phyloP scores from a whole-genome alignment of 1,140 invertebrate species.

The Drosophila aff. region DNA sequence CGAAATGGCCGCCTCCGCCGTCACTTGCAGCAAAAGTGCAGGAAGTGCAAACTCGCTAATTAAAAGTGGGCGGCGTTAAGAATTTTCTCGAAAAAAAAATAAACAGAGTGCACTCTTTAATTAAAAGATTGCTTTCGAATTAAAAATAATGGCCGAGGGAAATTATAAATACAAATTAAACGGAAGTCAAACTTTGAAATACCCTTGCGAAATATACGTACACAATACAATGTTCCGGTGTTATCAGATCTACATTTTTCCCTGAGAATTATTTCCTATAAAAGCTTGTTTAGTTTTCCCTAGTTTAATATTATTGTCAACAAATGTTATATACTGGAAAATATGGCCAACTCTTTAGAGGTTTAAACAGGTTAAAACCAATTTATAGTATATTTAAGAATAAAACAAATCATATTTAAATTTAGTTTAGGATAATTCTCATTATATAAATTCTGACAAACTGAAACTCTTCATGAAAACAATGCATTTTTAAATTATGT shows the following conservation, averaged over 20 bases:
- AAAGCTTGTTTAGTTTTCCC: background rate
- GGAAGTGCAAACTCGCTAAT: constrained; percentile 37
- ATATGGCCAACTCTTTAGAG: background rate
- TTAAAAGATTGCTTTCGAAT: constrained; percentile 59
- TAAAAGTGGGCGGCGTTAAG: constrained; percentile 42
- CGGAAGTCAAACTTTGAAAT: constrained; percentile 8
- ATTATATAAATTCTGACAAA: background rate
- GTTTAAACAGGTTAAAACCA: background rate
- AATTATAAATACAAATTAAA: constrained; percentile 12
- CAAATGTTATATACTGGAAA: background rate
- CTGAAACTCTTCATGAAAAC: no score
- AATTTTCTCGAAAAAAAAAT: constrained; percentile 2
- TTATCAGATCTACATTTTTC: constrained; percentile 2
- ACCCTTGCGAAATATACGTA: constrained; percentile 2
- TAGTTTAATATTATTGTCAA: background rate
- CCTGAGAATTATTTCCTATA: background rate
- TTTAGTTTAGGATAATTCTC: background rate
- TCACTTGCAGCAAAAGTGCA: constrained; percentile 16
- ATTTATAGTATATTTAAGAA: background rate
- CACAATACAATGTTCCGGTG: background rate
- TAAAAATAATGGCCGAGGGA: constrained; percentile 23
- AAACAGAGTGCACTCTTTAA: constrained; percentile 53
- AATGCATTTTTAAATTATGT: no score
- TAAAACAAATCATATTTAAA: background rate
- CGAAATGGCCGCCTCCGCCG: constrained; percentile 19